Conservation (phyloP, 2,888 invertebrate species). For the Tachystola acroxantha region DNA sequence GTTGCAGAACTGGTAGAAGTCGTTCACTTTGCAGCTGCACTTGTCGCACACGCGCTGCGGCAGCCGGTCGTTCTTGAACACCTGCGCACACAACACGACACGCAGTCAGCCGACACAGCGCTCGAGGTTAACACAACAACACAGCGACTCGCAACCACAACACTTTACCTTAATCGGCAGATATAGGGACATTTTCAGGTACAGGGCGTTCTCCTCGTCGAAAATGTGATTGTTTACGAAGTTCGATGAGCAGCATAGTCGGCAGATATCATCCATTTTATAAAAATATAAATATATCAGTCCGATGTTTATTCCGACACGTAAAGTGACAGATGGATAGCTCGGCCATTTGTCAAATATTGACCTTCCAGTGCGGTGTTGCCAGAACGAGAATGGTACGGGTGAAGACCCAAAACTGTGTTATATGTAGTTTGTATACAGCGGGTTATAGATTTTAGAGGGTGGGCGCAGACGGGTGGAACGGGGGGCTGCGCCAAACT, state of each 20-base stretch:
- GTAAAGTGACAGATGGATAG: constrained; percentile 52
- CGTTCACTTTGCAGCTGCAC: constrained; percentile 84
- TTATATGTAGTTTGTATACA: constrained; percentile 15
- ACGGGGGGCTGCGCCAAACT: constrained; percentile 68
- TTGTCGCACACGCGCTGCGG: constrained; percentile 85
- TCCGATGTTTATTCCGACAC: constrained; percentile 42
- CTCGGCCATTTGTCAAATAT: constrained; percentile 64
- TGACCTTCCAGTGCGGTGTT: constrained; percentile 49
- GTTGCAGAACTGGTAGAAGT: constrained; percentile 85
- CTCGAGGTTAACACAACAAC: constrained; percentile 20
- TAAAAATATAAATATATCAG: constrained; percentile 20
- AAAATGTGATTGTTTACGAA: constrained; percentile 83
- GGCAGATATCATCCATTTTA: constrained; percentile 63
- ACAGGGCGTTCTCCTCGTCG: constrained; percentile 82
- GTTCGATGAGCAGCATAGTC: constrained; percentile 66
- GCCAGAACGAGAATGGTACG: constrained; percentile 49
- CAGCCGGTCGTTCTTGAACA: constrained; percentile 81
- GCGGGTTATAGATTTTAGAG: constrained; percentile 3
- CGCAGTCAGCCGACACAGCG: constrained; percentile 14
- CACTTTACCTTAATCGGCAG: constrained; percentile 85
- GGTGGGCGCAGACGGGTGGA: constrained; percentile 39
- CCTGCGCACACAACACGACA: constrained; percentile 58
- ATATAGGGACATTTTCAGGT: constrained; percentile 83
- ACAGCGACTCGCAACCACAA: constrained; percentile 7
- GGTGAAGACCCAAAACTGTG: constrained; percentile 42